Percentiles rank a stretch among this genome's conserved stretches.
phyloP scores from a whole-genome alignment of 2,888 invertebrate genomes.

The Dorcus hopei region DNA sequence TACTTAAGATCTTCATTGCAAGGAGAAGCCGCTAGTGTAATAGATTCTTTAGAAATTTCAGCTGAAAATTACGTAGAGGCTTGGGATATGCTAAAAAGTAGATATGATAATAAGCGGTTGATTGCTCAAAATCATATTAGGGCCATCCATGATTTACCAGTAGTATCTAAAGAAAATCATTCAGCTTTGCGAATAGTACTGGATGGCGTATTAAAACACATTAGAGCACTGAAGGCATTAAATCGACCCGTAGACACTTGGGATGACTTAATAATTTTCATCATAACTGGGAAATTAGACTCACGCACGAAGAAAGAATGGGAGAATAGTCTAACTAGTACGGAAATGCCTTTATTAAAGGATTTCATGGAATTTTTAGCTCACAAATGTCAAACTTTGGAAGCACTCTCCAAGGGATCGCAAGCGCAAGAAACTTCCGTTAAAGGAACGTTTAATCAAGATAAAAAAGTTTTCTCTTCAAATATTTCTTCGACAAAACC shows the following conservation, averaged over 20 bases:
- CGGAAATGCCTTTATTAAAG: too few species aligned
- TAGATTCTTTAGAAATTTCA: constrained; percentile 1
- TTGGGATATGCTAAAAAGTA: constrained; percentile 19
- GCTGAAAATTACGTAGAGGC: constrained; percentile 14
- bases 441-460: too few species aligned
- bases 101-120: constrained; percentile 16
- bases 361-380: too few species aligned
- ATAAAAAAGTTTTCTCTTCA: too few species aligned
- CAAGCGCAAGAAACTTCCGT: too few species aligned
- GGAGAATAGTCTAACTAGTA: too few species aligned
- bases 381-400: too few species aligned
- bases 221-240: neutral
- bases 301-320: too few species aligned
- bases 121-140: constrained; percentile 15
- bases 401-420: too few species aligned
- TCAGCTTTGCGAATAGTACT: neutral
- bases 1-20: neutral
- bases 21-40: neutral
- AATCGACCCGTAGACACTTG: neutral
- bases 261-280: too few species aligned
- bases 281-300: too few species aligned
- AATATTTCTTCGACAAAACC: too few species aligned
- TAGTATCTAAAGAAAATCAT: neutral
- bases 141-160: constrained; percentile 9
- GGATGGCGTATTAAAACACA: neutral